Conservation (phyloP, 2,797 vertebrate species). For the Numenius phaeopus region DNA sequence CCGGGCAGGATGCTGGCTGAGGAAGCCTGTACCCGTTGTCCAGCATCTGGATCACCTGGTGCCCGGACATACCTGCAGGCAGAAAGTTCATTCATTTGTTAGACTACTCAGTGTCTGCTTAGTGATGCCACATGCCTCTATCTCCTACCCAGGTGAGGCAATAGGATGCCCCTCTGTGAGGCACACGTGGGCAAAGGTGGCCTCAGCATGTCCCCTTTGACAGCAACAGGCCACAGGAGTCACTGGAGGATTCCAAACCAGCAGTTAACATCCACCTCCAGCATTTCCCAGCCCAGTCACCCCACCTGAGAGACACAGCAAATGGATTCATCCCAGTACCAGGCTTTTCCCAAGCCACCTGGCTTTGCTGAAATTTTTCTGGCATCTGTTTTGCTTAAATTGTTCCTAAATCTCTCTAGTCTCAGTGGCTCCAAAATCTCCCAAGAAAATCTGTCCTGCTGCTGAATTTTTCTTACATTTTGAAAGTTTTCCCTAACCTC, state of each 20-base stretch:
- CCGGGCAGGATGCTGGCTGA: conserved; percentile 82
- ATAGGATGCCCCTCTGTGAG: fast-evolving
- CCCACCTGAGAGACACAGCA: neutral
- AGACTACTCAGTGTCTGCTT: neutral
- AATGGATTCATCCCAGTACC: fast-evolving
- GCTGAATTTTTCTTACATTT: neutral
- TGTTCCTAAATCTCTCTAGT: neutral
- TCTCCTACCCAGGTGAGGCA: neutral
- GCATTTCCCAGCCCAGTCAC: neutral
- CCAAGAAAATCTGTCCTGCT: neutral
- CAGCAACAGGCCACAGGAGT: fast-evolving
- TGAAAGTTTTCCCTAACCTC: neutral
- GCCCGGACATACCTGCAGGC: conserved; percentile 84
- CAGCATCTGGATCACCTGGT: conserved; percentile 86
- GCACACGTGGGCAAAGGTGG: neutral
- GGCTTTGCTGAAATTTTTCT: neutral
- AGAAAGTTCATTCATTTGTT: neutral
- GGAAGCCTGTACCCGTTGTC: conserved; percentile 86
- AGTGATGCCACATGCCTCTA: fast-evolving
- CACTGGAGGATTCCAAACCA: neutral
- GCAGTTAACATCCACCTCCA: neutral
- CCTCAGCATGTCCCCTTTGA: neutral
- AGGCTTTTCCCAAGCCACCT: neutral
- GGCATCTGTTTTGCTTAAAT: neutral
- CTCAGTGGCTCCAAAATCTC: neutral